A percentile compares a stretch with the other conserved stretches of the same genome.
These are phyloP conservation scores for Nyctibius bracteatus DNA, from an alignment of 2,113 vertebrate genomes.

Conservation along the genomic window DNA sequence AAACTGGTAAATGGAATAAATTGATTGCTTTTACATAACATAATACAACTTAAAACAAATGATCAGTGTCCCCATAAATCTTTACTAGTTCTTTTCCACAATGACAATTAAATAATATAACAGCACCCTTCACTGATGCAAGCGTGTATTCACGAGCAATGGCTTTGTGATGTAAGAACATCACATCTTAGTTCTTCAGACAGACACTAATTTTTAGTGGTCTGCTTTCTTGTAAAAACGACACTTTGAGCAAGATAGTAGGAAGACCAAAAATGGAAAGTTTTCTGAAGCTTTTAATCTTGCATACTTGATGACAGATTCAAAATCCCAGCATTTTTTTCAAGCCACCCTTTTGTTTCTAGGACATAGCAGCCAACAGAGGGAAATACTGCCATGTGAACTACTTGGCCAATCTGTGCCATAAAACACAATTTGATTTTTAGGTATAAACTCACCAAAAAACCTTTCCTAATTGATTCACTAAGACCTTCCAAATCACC, in stretches of 20 bases:
- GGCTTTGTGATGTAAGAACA: conserved; percentile 20
- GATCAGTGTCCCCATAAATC: neutral
- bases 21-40: conserved; percentile 9
- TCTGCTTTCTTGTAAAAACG: conserved; percentile 6
- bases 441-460: neutral
- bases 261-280: neutral
- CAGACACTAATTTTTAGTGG: conserved; percentile 39
- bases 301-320: neutral
- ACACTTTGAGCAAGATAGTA: neutral
- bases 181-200: conserved; percentile 37
- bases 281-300: conserved; percentile 8
- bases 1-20: conserved; percentile 1
- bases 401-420: neutral
- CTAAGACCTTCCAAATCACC: neutral
- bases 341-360: neutral
- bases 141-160: neutral
- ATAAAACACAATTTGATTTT: neutral
- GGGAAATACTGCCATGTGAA: neutral
- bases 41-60: conserved; percentile 25
- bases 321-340: neutral
- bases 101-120: conserved; percentile 5
- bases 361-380: neutral
- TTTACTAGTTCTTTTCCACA: neutral
- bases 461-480: neutral
- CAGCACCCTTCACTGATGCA: neutral